These are phyloP conservation scores for Volucella zonaria DNA, from an alignment of 2,888 invertebrate genomes.

Conservation along the genomic window DNA sequence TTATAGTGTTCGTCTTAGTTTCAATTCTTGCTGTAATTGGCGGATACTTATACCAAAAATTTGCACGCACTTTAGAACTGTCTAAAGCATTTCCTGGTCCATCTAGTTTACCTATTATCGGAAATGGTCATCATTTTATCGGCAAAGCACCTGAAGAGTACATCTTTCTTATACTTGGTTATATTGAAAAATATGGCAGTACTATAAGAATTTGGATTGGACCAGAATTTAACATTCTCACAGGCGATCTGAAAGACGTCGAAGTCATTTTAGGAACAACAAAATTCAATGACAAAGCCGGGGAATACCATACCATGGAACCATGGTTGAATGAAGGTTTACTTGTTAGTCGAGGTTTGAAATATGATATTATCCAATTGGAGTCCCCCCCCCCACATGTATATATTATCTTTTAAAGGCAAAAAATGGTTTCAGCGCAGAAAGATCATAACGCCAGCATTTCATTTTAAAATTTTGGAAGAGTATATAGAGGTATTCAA, in stretches of 20 bases:
- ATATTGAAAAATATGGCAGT: slow-evolving; percentile 78
- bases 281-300: slow-evolving; percentile 83
- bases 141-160: slow-evolving; percentile 81
- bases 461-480: slow-evolving; percentile 90
- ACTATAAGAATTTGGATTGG: slow-evolving; percentile 80
- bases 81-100: slow-evolving; percentile 78
- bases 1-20: slow-evolving; percentile 54
- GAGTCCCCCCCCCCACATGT: not conserved
- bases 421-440: slow-evolving; percentile 84
- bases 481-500: slow-evolving; percentile 89
- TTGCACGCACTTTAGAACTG: slow-evolving; percentile 77
- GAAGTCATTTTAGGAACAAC: slow-evolving; percentile 80
- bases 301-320: slow-evolving; percentile 81
- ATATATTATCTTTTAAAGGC: slow-evolving; percentile 68
- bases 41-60: slow-evolving; percentile 75
- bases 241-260: slow-evolving; percentile 78
- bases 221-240: slow-evolving; percentile 79
- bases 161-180: slow-evolving; percentile 78
- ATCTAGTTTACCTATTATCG: slow-evolving; percentile 83
- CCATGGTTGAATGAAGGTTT: slow-evolving; percentile 77
- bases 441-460: slow-evolving; percentile 90
- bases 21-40: slow-evolving; percentile 28
- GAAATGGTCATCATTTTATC: slow-evolving; percentile 83
- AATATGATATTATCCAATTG: not conserved
- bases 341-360: slow-evolving; percentile 76